Percentiles rank a stretch among this genome's conserved stretches.
Conservation (phyloP, 2,113 vertebrate genomes). For the Entelurus aequoreus region DNA sequence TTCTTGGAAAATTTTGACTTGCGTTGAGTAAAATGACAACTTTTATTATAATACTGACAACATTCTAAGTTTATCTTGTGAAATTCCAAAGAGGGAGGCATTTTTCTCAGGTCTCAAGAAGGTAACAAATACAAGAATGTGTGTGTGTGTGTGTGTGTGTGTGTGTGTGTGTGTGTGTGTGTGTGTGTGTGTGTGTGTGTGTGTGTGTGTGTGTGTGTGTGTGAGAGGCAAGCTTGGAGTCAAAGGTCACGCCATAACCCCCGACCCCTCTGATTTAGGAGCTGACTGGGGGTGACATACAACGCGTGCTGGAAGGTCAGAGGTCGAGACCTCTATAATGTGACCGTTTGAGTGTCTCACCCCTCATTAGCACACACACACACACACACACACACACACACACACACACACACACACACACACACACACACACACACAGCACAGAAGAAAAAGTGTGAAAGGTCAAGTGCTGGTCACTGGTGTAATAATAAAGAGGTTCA, state of each 20-base stretch:
- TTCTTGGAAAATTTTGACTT: no score
- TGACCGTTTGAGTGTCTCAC: slow-evolving; percentile 87
- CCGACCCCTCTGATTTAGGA: slow-evolving; percentile 76
- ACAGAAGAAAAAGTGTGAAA: neutral
- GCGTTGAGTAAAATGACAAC: no score
- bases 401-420: slow-evolving; percentile 8
- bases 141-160: no score
- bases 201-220: neutral
- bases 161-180: neutral
- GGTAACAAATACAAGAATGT: no score
- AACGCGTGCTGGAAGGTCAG: slow-evolving; percentile 84
- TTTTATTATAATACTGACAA: no score
- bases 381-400: neutral
- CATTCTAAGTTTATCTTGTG: no score
- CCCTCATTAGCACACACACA: slow-evolving; percentile 76
- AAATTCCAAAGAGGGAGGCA: no score
- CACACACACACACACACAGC: slow-evolving; percentile 29
- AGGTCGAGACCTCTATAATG: slow-evolving; percentile 85
- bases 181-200: slow-evolving; percentile 5
- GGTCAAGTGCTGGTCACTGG: neutral
- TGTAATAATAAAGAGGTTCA: neutral
- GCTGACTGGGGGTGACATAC: slow-evolving; percentile 62
- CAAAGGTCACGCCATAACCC: slow-evolving; percentile 23
- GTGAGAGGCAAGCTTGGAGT: slow-evolving; percentile 53
- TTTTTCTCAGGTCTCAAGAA: no score